Evolutionary conservation across 2,113 vertebrate genomes (phyloP).

Genomic region (Pyrgilauda ruficollis): DNA sequence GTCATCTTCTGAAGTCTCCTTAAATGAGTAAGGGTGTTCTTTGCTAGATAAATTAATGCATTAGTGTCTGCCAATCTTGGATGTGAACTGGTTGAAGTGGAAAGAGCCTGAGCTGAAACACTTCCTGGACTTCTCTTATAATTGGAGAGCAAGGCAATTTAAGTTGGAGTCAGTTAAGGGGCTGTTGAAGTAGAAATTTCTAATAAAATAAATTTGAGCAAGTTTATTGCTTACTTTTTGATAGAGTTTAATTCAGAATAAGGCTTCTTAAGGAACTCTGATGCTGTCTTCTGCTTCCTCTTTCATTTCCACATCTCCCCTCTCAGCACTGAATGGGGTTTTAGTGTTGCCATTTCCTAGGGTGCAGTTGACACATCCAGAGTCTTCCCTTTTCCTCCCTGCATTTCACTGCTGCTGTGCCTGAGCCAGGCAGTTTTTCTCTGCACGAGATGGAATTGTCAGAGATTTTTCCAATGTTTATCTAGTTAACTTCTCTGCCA

Average conservation of each 20-base stretch:
- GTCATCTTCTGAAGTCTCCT: not conserved
- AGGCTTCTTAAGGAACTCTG: not conserved
- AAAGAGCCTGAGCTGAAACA: not conserved
- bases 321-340: not conserved
- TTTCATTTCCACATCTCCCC: not conserved
- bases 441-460: not conserved
- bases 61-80: not conserved
- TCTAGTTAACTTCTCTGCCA: not conserved
- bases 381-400: not conserved
- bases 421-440: not conserved
- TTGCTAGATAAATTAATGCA: not conserved
- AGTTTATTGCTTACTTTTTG: not conserved
- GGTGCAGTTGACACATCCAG: not conserved
- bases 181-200: not conserved
- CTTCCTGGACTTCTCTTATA: not conserved
- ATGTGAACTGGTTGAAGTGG: not conserved
- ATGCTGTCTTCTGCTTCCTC: not conserved
- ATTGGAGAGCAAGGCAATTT: not conserved
- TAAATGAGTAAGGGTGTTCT: not conserved
- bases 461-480: not conserved
- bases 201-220: not conserved
- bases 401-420: not conserved
- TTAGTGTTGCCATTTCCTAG: not conserved
- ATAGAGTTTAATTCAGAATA: not conserved
- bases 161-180: not conserved